Evolutionary conservation across 2,113 vertebrate species (phyloP).

Genomic region (Hemiscyllium ocellatum): DNA sequence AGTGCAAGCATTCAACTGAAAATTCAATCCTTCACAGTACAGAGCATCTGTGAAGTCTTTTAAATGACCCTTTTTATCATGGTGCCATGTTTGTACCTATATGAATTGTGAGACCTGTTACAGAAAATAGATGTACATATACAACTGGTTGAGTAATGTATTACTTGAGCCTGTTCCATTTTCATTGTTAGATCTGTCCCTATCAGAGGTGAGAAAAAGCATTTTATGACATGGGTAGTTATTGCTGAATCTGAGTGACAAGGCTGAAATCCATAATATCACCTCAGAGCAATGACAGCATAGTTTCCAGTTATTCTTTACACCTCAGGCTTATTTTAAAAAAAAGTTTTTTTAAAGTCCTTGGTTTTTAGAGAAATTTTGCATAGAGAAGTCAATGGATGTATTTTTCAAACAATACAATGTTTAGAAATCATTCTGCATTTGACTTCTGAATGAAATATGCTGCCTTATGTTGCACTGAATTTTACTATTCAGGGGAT

Average conservation of each 20-base stretch:
- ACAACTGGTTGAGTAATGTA: constrained; percentile 63
- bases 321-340: background rate
- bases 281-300: background rate
- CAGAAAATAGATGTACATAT: constrained; percentile 62
- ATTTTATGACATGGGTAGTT: constrained; percentile 47
- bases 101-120: constrained; percentile 57
- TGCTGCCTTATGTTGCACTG: background rate
- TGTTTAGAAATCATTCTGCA: background rate
- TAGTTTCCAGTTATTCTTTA: background rate
- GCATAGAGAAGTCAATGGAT: background rate
- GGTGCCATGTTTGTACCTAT: constrained; percentile 60
- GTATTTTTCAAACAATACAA: background rate
- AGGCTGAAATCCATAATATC: background rate
- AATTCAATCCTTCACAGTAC: constrained; percentile 74
- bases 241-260: constrained; percentile 15
- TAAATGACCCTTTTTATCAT: constrained; percentile 74
- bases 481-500: background rate
- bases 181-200: constrained; percentile 60
- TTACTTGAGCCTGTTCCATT: constrained; percentile 59
- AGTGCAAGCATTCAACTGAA: constrained; percentile 71
- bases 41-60: constrained; percentile 65
- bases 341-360: background rate
- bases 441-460: background rate
- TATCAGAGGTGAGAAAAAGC: constrained; percentile 57
- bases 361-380: background rate